Percentiles rank a stretch among this genome's conserved stretches.
These are phyloP conservation scores for Gari tellinella DNA, from an alignment of 2,888 invertebrate species.

Conservation along the genomic window DNA sequence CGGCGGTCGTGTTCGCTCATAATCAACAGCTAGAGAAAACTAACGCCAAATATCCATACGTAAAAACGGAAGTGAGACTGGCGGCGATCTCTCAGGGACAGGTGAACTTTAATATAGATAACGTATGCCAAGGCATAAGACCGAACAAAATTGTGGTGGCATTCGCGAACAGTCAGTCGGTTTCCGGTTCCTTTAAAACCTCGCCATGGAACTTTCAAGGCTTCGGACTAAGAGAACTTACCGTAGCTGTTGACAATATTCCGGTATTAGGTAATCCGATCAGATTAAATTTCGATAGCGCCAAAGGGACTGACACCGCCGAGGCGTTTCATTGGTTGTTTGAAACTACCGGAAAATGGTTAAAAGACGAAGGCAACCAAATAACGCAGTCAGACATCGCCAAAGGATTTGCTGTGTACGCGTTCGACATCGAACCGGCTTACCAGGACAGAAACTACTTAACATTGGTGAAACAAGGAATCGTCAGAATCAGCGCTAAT, in stretches of 20 bases:
- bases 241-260: constrained; percentile 19
- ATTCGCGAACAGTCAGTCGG: constrained; percentile 35
- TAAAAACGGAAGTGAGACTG: constrained; percentile 22
- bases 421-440: constrained; percentile 28
- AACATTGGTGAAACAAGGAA: constrained; percentile 30
- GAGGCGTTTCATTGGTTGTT: constrained; percentile 18
- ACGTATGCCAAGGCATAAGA: constrained; percentile 37
- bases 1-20: no score
- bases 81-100: constrained; percentile 27
- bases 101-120: constrained; percentile 27
- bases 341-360: constrained; percentile 11
- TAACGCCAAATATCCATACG: no score
- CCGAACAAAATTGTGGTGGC: no score
- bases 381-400: constrained; percentile 10
- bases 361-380: constrained; percentile 18
- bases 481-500: constrained; percentile 19
- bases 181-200: constrained; percentile 20
- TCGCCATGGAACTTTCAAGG: constrained; percentile 30
- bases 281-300: constrained; percentile 13
- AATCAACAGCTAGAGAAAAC: no score
- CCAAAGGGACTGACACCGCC: constrained; percentile 8
- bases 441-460: constrained; percentile 13
- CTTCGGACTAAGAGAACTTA: constrained; percentile 26
- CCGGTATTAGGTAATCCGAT: constrained; percentile 26
- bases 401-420: constrained; percentile 25